Base-by-base conservation (phyloP, 2,888 invertebrate genomes). In the Acleris sparsana region DNA sequence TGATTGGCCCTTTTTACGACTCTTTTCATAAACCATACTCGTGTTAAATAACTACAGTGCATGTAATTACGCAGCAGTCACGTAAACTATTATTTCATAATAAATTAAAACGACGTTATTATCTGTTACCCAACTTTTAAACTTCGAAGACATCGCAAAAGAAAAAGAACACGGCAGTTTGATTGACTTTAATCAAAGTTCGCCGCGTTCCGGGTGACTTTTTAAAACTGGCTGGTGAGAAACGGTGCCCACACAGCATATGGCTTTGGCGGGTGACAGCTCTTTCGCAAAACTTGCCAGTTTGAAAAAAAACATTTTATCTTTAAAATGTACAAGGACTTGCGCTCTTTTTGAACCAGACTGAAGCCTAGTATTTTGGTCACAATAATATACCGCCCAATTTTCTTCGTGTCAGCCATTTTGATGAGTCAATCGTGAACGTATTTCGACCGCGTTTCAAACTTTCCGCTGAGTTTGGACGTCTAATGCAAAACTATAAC, bases 311-410 rank as follows among this genome's bases (percentile, higher is more conserved):
- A 1, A 9, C 9, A 33, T n/a, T 33, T 6, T 43, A n/a, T 17
- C 22, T 20, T 9, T 49, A 43, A 29, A 53, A 3, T 18, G n/a
- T 29, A 11, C 18, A 49, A 29, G 0, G 49, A 65, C 55, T 29
- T 64, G 60, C 22, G 55, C n/a, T 44, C 51, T 49, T 64, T 55
- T 56, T 25, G 70, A 16, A 44, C 44, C 44, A 44, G 17, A 33
- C 70, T 70, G 72, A 69, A 70, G 70, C 67, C 69, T 72, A 78
- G 68, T 76, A 85, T 87, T 87, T 84, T 78, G 80, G 84, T 88
- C 85, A 87, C 86, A 85, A 83, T 84, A 82, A 82, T 86, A 87
- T 89, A 83, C 83, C 85, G 88, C 84, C 88, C 85, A 91, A 90
- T 89, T 89, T 88, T 84, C 84, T 76, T 81, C 79, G 78, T 85